Percentiles rank a stretch among this genome's conserved stretches.
Conservation (phyloP, 2,888 invertebrate genomes). For the Galerucella nymphaeae region DNA sequence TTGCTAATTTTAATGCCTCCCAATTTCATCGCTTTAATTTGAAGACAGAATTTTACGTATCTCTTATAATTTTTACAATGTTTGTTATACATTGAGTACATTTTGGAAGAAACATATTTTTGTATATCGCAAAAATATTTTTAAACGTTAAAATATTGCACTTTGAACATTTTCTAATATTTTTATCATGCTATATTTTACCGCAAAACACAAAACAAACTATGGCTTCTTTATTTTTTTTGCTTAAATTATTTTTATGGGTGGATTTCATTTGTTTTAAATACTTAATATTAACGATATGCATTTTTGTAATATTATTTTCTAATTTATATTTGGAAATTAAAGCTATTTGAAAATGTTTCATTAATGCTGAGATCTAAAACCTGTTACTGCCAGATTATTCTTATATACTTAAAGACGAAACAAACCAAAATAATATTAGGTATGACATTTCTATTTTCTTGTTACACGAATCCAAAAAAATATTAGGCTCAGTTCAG, state of each 20-base stretch:
- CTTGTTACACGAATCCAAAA: not conserved
- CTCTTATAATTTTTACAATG: conserved; percentile 61
- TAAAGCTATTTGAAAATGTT: conserved; percentile 57
- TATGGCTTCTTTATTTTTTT: conserved; percentile 52
- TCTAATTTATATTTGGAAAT: conserved; percentile 56
- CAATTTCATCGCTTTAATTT: conserved; percentile 46
- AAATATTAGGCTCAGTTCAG: not conserved
- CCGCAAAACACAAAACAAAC: conserved; percentile 46
- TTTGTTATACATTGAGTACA: conserved; percentile 61
- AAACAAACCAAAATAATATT: conserved; percentile 16
- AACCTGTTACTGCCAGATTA: conserved; percentile 42
- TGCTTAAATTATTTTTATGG: conserved; percentile 50
- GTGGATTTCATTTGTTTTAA: conserved; percentile 57
- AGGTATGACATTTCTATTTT: conserved; percentile 11
- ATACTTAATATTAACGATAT: conserved; percentile 62
- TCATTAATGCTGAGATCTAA: conserved; percentile 48
- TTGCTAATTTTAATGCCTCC: conserved; percentile 56
- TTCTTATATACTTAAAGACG: conserved; percentile 26
- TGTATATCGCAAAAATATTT: conserved; percentile 59
- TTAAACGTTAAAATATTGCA: conserved; percentile 61
- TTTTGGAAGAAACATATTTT: conserved; percentile 61
- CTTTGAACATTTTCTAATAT: conserved; percentile 52
- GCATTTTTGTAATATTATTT: conserved; percentile 58
- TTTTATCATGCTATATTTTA: conserved; percentile 53
- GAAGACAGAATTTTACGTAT: conserved; percentile 61